A percentile compares a stretch with the other conserved stretches of the same genome.
These are phyloP conservation scores for Sinodicranocentrus sp. DNA, from an alignment of 2,888 invertebrate genomes.

Conservation along the genomic window DNA sequence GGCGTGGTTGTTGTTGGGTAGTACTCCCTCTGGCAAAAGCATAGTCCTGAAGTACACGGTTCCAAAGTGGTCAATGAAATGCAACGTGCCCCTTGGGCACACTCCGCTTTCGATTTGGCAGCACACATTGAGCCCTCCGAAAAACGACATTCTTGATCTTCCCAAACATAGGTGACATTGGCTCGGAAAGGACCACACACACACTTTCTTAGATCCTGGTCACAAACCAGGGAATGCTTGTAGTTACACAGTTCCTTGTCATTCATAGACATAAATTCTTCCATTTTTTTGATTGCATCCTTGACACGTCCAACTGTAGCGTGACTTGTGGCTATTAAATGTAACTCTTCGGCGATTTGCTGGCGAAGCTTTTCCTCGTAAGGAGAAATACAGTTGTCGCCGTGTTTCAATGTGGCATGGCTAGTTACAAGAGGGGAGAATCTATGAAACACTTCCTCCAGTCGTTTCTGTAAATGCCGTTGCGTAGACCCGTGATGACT, in stretches of 20 bases:
- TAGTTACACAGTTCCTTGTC: constrained; percentile 64
- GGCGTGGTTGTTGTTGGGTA: constrained; percentile 18
- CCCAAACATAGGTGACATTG: constrained; percentile 49
- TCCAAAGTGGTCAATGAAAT: constrained; percentile 46
- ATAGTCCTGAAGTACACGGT: constrained; percentile 34
- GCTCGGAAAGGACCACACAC: constrained; percentile 53
- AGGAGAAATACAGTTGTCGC: constrained; percentile 52
- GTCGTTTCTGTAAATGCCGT: constrained; percentile 49
- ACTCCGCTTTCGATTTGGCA: constrained; percentile 44
- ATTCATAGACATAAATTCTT: constrained; percentile 65
- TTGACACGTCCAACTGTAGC: constrained; percentile 33
- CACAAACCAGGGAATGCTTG: constrained; percentile 44
- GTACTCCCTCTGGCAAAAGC: constrained; percentile 58
- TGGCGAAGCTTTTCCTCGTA: constrained; percentile 62
- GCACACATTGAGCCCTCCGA: constrained; percentile 59
- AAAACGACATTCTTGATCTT: constrained; percentile 42
- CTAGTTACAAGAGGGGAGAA: constrained; percentile 56
- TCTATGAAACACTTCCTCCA: constrained; percentile 58
- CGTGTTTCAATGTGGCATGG: constrained; percentile 53
- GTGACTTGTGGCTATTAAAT: constrained; percentile 44
- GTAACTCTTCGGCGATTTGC: constrained; percentile 55
- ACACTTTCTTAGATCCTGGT: constrained; percentile 48
- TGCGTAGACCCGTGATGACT: constrained; percentile 55
- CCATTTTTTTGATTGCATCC: constrained; percentile 58
- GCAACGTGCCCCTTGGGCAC: constrained; percentile 32